These are phyloP conservation scores for Meles meles DNA, from an alignment of 2,113 vertebrate genomes.

Conservation along the genomic window DNA sequence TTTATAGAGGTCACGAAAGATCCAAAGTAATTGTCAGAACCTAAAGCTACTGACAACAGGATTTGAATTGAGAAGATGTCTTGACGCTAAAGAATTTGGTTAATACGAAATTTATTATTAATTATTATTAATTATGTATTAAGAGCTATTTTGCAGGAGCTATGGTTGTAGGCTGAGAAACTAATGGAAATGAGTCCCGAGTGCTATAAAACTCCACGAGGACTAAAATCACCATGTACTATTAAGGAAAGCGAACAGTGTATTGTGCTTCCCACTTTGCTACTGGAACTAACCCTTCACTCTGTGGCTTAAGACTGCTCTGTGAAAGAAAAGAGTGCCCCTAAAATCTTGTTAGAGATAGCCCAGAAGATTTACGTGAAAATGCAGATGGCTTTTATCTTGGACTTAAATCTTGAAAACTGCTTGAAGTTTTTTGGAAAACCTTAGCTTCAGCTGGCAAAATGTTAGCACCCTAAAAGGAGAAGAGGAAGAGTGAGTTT, in stretches of 20 bases:
- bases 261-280: not conserved
- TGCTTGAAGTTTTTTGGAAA: constrained; percentile 20
- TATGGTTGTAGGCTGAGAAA: not conserved
- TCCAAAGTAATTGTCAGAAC: not conserved
- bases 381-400: constrained; percentile 3
- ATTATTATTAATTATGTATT: not conserved
- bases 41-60: not conserved
- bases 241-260: not conserved
- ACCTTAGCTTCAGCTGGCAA: not conserved
- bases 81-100: not conserved
- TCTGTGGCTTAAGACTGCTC: not conserved
- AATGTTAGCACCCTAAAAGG: not conserved
- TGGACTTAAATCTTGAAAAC: not conserved
- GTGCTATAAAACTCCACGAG: not conserved
- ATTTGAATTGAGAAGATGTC: not conserved
- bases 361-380: not conserved
- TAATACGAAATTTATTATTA: not conserved
- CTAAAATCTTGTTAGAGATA: not conserved
- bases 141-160: not conserved
- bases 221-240: not conserved
- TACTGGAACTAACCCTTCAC: not conserved
- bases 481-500: not conserved
- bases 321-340: not conserved
- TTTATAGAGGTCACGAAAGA: too few relatives aligned
- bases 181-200: not conserved